These are phyloP conservation scores for Xiphydria camelus DNA, from an alignment of 2,888 invertebrate genomes.

Conservation along the genomic window DNA sequence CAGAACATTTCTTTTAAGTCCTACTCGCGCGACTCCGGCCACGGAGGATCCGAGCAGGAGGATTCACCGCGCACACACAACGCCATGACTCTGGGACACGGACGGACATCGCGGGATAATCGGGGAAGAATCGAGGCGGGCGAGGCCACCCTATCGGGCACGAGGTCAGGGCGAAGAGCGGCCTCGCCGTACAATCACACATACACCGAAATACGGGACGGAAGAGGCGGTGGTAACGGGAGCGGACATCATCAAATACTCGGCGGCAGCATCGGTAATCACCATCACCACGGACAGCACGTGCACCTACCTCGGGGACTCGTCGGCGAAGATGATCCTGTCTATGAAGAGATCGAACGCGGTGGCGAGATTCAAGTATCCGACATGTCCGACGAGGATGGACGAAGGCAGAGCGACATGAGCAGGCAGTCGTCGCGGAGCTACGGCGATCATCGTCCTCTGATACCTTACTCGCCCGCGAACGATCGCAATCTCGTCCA, in stretches of 20 bases:
- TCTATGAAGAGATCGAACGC: slow-evolving; percentile 80
- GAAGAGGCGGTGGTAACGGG: slow-evolving; percentile 56
- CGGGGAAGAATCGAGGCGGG: slow-evolving; percentile 50
- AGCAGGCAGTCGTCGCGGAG: slow-evolving; percentile 74
- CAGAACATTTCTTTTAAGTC: slow-evolving; percentile 89
- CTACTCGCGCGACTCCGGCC: slow-evolving; percentile 68
- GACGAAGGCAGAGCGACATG: slow-evolving; percentile 72
- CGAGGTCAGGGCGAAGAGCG: slow-evolving; percentile 56
- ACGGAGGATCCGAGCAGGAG: slow-evolving; percentile 69
- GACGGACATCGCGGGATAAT: slow-evolving; percentile 29
- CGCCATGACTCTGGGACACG: slow-evolving; percentile 56
- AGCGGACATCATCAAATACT: slow-evolving; percentile 38
- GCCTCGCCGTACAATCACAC: slow-evolving; percentile 73
- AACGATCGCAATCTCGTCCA: slow-evolving; percentile 60
- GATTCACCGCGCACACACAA: slow-evolving; percentile 67
- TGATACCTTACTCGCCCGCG: slow-evolving; percentile 77
- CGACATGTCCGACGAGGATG: slow-evolving; percentile 80
- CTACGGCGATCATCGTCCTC: slow-evolving; percentile 79
- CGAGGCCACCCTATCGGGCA: slow-evolving; percentile 55
- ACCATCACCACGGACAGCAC: slow-evolving; percentile 63
- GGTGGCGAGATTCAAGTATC: slow-evolving; percentile 71
- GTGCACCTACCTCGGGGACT: slow-evolving; percentile 56
- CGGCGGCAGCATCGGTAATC: too few relatives aligned
- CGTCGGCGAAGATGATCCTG: slow-evolving; percentile 68
- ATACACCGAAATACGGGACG: slow-evolving; percentile 74